Evolutionary conservation across 2,888 invertebrate genomes (phyloP), one percentile per base, ranked within the genome.

Genomic region (Pristionchus maxplancki): DNA sequence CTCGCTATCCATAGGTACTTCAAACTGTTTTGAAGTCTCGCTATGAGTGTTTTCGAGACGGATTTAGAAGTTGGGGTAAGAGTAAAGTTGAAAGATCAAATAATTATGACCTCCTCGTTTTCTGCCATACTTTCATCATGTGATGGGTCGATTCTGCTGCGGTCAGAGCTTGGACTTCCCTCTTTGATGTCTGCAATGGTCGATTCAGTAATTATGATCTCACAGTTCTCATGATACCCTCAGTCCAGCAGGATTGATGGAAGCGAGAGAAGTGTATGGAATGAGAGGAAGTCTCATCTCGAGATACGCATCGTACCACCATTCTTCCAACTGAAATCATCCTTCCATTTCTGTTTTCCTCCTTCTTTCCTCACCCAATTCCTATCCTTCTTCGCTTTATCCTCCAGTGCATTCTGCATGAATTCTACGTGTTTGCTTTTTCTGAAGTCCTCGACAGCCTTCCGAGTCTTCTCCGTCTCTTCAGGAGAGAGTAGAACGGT

Each of bases 281-380:
- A 86, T 90, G 40, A 93, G 67, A 9, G 92, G 92, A 40, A 90
- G 91, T 20, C 92, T 89, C 48, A 91, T 90, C n/a, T 91, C 91
- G 1, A 88, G 90, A 88, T 93, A 93, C 0, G 89, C 92, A 87
- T 93, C 91, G 88, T 93, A 92, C 93, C 93, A 93, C 92, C 92
- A 93, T 37, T 92, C 92, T 50, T 92, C 92, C 17, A 93, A 89
- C 93, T 93, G 89, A 88, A 91, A 89, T 50, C 31, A 64, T 4
- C 8, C 9, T 6, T 24, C 24, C 40, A 78, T 40, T 40, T 8
- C 37, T 48, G n/a, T 13, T 8, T 50, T n/a, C 28, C 8, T 31
- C 50, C 48, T 31, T 9, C 24, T 48, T 31, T 74, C 6, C 90
- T 53, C 62, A 92, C 92, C 92, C 92, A 92, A 87, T 92, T 92